Conservation (phyloP, 2,888 invertebrate species). For the Aleiodes leptofemur region DNA sequence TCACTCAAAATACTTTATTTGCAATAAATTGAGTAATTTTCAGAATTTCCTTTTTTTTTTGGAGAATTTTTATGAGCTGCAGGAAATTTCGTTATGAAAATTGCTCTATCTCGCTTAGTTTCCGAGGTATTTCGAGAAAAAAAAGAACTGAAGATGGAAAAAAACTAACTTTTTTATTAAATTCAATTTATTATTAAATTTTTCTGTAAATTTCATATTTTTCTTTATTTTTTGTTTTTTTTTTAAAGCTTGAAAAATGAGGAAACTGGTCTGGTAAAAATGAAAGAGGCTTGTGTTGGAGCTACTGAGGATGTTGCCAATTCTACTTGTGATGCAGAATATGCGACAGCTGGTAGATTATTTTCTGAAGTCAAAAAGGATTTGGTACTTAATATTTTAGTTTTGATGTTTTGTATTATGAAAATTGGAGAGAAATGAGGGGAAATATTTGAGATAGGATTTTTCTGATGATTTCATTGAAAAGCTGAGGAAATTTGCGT, state of each 20-base stretch:
- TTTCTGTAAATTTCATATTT: too few relatives aligned
- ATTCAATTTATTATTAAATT: neutral
- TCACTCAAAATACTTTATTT: too few relatives aligned
- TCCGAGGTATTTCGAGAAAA: too few relatives aligned
- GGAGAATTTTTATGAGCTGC: neutral
- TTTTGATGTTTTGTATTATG: neutral
- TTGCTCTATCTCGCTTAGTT: too few relatives aligned
- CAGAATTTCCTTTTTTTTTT: neutral
- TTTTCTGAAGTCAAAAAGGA: constrained; percentile 62
- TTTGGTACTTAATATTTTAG: constrained; percentile 59
- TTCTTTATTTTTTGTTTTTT: neutral
- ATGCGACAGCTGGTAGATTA: constrained; percentile 51
- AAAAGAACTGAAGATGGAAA: neutral
- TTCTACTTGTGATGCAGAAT: constrained; percentile 57
- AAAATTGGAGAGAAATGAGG: neutral
- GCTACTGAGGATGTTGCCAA: constrained; percentile 52
- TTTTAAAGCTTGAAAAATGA: constrained; percentile 63
- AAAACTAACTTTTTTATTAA: neutral
- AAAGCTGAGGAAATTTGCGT: too few relatives aligned
- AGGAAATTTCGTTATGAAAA: neutral
- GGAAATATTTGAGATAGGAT: neutral
- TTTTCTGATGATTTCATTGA: too few relatives aligned
- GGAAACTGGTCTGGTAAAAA: constrained; percentile 59
- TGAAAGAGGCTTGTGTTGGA: constrained; percentile 60
- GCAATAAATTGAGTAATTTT: too few relatives aligned